Base-by-base conservation (phyloP, 1,140 invertebrate genomes). In the Euglossa dilemma region DNA sequence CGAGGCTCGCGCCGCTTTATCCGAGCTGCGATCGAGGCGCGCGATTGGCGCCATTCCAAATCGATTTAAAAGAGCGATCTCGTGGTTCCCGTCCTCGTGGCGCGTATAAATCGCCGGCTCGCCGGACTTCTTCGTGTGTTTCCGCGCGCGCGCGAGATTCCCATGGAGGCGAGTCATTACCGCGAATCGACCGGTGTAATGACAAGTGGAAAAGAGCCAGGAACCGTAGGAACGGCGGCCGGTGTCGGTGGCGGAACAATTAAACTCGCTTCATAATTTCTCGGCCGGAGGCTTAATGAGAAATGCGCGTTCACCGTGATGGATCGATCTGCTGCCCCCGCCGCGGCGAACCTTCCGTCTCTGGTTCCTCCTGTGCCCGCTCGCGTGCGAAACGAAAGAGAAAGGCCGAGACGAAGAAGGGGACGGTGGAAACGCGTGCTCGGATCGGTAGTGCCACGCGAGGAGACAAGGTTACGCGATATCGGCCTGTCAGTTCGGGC, bases 1-100 rank as follows among this genome's bases (percentile, higher is more conserved):
- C 87, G 74, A 70, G 73, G 77, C 79, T 74, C 47, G 61, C 43
- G 73, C 28, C 52, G 82, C 75, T 87, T 73, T 83, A 80, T 78
- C 74, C 81, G 74, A 16, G 25, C 57, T 50, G 70, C 56, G 87
- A 87, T 85, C 86, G 82, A 70, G 54, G n/a, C n/a, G 70, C 71
- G 81, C 89, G 74, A 93, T 91, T 93, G 93, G 93, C 93, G 75
- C 82, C 76, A 84, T 87, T 93, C 93, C 93, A 94, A 94, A 93
- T 93, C 93, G 92, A 93, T 94, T 94, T 93, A 91, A 93, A 81
- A 93, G 71, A 93, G 91, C 73, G 45, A 92, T 93, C 87, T 86
- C 87, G 87, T 82, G 78, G 57, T 63, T 75, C 59, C 43, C 20
- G 70, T 54, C 36, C 69, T 14, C 69, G 69, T 36, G 36, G 54